Evolutionary conservation across 2,888 invertebrate species (phyloP).

Genomic region (Steinernema hermaphroditum): DNA sequence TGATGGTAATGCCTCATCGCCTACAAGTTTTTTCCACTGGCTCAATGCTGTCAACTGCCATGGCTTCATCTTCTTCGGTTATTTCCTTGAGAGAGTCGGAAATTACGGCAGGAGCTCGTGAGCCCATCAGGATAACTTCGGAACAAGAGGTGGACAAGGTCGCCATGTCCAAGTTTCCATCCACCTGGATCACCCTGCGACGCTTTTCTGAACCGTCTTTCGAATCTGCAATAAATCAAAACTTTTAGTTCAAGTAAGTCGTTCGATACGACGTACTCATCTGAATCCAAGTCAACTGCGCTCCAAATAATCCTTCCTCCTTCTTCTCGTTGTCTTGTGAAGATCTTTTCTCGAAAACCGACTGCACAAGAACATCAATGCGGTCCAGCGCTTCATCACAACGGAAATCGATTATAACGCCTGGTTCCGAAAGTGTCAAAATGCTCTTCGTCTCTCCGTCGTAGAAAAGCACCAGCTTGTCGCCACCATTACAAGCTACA

Average conservation of each 20-base stretch:
- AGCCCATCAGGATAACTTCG: background rate
- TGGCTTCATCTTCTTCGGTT: background rate
- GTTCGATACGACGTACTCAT: too few relatives aligned
- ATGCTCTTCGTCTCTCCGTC: background rate
- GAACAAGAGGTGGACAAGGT: background rate
- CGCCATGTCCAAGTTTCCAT: constrained; percentile 34
- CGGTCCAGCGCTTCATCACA: background rate
- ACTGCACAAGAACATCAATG: constrained; percentile 29
- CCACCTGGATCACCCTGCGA: background rate
- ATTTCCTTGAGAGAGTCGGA: background rate
- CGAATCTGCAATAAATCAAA: background rate
- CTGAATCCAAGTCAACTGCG: background rate
- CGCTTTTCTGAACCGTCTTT: background rate
- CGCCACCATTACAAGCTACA: background rate
- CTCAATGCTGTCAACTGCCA: background rate
- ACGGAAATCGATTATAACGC: background rate
- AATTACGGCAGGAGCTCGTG: background rate
- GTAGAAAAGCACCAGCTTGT: background rate
- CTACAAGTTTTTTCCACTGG: background rate
- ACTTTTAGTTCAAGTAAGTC: too few relatives aligned
- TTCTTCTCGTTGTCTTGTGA: background rate
- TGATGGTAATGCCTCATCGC: too few relatives aligned
- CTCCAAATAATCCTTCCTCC: background rate
- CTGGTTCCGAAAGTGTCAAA: background rate
- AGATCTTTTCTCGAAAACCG: background rate